These are phyloP conservation scores for Alethe castanea DNA, from an alignment of 2,113 vertebrate species.

Conservation along the genomic window DNA sequence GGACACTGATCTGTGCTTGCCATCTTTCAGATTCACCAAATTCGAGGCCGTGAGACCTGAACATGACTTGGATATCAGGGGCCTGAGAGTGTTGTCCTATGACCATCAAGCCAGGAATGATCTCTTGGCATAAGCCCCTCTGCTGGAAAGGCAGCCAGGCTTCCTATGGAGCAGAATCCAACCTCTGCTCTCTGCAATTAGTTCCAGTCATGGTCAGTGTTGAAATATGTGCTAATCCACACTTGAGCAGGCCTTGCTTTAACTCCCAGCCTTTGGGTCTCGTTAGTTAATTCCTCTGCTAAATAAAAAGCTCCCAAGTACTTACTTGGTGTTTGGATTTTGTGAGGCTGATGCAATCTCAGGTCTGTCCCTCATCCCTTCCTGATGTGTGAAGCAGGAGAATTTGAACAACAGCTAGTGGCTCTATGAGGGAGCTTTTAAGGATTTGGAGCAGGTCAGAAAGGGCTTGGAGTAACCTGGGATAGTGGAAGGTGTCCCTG, in stretches of 20 bases:
- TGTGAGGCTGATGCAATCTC: neutral
- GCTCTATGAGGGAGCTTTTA: neutral
- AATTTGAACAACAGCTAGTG: neutral
- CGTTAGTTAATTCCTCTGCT: neutral
- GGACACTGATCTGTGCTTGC: neutral
- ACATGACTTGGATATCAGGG: neutral
- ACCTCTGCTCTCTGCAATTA: neutral
- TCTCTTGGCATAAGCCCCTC: neutral
- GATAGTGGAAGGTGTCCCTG: neutral
- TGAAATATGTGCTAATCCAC: neutral
- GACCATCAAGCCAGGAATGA: neutral
- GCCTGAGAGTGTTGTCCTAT: neutral
- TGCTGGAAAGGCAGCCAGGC: neutral
- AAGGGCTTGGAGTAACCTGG: neutral
- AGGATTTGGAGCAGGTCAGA: neutral
- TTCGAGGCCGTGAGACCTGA: neutral
- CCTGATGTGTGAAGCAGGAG: neutral
- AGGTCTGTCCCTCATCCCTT: neutral
- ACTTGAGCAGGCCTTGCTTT: neutral
- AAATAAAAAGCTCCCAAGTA: neutral
- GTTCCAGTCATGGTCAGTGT: neutral
- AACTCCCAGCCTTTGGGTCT: neutral
- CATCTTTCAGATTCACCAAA: neutral
- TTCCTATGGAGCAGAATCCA: neutral
- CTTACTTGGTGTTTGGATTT: neutral